Evolutionary conservation across 2,888 invertebrate species (phyloP).

Genomic region (Siphlonurus alternatus): DNA sequence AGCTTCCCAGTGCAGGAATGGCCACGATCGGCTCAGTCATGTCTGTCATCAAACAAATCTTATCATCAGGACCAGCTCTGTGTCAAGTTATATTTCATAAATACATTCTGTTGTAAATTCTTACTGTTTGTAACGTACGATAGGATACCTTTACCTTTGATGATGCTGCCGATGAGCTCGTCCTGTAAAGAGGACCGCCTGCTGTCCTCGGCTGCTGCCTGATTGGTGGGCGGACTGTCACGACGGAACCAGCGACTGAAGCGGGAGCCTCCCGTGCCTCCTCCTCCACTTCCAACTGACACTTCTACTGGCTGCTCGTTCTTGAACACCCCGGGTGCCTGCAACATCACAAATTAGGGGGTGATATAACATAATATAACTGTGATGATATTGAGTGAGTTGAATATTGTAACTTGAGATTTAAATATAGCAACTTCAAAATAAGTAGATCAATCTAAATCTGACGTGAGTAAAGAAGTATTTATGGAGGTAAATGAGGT

Average conservation of each 20-base stretch:
- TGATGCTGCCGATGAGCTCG: slow-evolving; percentile 43
- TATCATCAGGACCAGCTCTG: not conserved
- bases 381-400: no score
- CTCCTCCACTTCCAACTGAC: slow-evolving; percentile 26
- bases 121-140: not conserved
- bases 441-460: no score
- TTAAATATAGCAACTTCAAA: no score
- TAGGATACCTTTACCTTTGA: slow-evolving; percentile 35
- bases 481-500: no score
- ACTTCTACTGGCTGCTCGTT: slow-evolving; percentile 43
- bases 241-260: slow-evolving; percentile 49
- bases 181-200: slow-evolving; percentile 40
- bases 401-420: no score
- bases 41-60: slow-evolving; percentile 5
- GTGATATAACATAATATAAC: not conserved
- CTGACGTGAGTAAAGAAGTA: no score
- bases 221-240: slow-evolving; percentile 35
- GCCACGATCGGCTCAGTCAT: slow-evolving; percentile 15
- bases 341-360: not conserved
- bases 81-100: not conserved
- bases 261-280: slow-evolving; percentile 29
- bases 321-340: slow-evolving; percentile 24
- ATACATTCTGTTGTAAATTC: not conserved
- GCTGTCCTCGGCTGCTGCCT: slow-evolving; percentile 21
- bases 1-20: slow-evolving; percentile 30